Evolutionary conservation across 1,140 invertebrate genomes (phyloP).

Genomic region (Camponotus pennsylvanicus): DNA sequence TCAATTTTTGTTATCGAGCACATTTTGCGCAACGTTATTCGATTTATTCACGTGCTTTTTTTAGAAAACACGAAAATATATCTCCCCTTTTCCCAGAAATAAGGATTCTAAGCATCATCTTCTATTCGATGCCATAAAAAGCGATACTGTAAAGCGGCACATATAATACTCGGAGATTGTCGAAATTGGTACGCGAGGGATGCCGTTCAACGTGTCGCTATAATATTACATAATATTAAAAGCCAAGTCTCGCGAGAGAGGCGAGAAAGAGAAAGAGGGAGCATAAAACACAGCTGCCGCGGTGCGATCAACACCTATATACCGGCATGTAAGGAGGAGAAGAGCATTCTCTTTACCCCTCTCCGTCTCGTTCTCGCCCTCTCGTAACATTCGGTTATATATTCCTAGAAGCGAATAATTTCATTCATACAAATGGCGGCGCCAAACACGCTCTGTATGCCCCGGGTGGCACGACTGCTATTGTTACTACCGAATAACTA

Average conservation of each 20-base stretch:
- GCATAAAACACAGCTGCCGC: constrained; percentile 81
- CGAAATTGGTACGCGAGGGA: constrained; percentile 79
- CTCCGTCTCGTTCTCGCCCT: constrained; percentile 12
- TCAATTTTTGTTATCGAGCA: constrained; percentile 2
- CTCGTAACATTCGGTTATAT: constrained; percentile 70
- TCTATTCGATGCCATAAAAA: constrained; percentile 18
- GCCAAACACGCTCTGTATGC: constrained; percentile 80
- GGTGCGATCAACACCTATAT: constrained; percentile 80
- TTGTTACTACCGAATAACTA: constrained; percentile 83
- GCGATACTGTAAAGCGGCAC: constrained; percentile 23
- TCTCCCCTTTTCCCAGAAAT: not conserved
- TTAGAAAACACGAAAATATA: not conserved
- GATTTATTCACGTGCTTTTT: not conserved
- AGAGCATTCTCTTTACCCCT: constrained; percentile 36
- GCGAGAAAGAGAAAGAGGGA: constrained; percentile 63
- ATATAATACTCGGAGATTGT: constrained; percentile 83
- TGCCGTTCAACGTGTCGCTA: constrained; percentile 82
- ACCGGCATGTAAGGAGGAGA: constrained; percentile 37
- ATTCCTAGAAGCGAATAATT: constrained; percentile 85
- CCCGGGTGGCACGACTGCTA: constrained; percentile 83
- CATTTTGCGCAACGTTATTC: not conserved
- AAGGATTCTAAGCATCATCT: constrained; percentile 1
- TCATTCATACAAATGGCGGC: constrained; percentile 84
- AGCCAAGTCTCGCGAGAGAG: constrained; percentile 66
- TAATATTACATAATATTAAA: constrained; percentile 81